Evolutionary conservation across 2,797 vertebrate genomes (phyloP).

Genomic region (Chelon labrosus): DNA sequence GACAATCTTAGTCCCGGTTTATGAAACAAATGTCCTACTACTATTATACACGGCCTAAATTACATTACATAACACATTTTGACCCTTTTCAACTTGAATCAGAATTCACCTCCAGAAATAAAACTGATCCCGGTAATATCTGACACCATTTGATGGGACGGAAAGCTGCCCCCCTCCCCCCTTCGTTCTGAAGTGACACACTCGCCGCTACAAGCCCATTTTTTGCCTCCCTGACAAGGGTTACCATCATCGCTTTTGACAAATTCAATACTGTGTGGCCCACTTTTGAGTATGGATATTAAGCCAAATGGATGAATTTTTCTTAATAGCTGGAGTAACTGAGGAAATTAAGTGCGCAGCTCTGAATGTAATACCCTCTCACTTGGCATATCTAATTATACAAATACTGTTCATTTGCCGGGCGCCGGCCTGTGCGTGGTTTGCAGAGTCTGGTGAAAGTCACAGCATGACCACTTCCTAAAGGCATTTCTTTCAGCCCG

Average conservation of each 20-base stretch:
- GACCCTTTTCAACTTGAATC: neutral
- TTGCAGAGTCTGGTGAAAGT: constrained; percentile 53
- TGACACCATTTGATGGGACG: neutral
- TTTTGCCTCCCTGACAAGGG: constrained; percentile 1
- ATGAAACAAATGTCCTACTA: neutral
- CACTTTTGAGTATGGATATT: constrained; percentile 48
- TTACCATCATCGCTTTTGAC: constrained; percentile 53
- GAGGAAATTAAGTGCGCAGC: constrained; percentile 62
- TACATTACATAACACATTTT: neutral
- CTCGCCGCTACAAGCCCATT: neutral
- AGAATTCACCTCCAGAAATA: neutral
- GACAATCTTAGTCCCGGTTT: neutral
- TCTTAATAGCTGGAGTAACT: constrained; percentile 61
- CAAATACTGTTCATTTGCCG: constrained; percentile 62
- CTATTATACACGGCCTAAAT: too few species aligned
- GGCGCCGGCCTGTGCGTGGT: constrained; percentile 29
- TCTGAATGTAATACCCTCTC: constrained; percentile 62
- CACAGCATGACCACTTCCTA: constrained; percentile 55
- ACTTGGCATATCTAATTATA: constrained; percentile 66
- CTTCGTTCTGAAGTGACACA: too few species aligned
- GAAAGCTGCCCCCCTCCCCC: neutral
- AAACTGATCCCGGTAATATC: neutral
- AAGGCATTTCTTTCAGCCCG: constrained; percentile 38
- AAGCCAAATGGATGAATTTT: constrained; percentile 52
- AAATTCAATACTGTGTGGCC: constrained; percentile 59